A percentile compares a stretch with the other conserved stretches of the same genome.
Conservation (phyloP, 1,140 invertebrate species). For the Zaprionus camerounensis region DNA sequence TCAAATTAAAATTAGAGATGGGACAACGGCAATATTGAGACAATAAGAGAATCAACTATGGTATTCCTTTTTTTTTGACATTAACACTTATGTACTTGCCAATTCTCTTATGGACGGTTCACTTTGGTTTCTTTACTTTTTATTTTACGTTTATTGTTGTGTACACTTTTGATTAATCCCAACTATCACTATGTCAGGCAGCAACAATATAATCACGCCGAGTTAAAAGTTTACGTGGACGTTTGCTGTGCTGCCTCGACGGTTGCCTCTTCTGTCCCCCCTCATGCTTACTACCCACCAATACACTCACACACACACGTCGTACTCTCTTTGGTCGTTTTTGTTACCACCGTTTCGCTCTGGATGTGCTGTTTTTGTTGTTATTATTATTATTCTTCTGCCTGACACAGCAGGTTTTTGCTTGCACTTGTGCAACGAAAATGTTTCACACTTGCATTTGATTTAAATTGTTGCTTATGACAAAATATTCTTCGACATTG, state of each 20-base stretch:
- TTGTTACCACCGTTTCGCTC: constrained; percentile 63
- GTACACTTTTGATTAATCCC: constrained; percentile 39
- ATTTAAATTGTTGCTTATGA: constrained; percentile 5
- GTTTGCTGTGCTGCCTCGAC: constrained; percentile 50
- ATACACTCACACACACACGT: constrained; percentile 2
- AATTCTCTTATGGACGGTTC: constrained; percentile 5
- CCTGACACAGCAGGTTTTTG: constrained; percentile 67
- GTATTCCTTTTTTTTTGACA: not conserved
- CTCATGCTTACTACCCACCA: constrained; percentile 13
- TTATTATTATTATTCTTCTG: constrained; percentile 24
- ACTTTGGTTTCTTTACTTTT: not conserved
- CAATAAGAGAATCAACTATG: not conserved
- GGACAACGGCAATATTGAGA: too few species aligned
- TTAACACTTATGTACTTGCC: constrained; percentile 17
- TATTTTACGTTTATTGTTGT: constrained; percentile 31
- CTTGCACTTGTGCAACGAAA: constrained; percentile 12
- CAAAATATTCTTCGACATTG: constrained; percentile 9
- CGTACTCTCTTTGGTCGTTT: constrained; percentile 39
- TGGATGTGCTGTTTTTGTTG: constrained; percentile 52
- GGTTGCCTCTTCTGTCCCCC: constrained; percentile 12
- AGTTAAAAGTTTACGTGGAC: constrained; percentile 82
- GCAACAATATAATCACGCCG: constrained; percentile 47
- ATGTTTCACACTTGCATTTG: constrained; percentile 17
- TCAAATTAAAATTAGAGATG: not conserved
- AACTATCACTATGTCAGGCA: constrained; percentile 29